Evolutionary conservation across 2,113 vertebrate species (phyloP).

Genomic region (Donacobius atricapilla): DNA sequence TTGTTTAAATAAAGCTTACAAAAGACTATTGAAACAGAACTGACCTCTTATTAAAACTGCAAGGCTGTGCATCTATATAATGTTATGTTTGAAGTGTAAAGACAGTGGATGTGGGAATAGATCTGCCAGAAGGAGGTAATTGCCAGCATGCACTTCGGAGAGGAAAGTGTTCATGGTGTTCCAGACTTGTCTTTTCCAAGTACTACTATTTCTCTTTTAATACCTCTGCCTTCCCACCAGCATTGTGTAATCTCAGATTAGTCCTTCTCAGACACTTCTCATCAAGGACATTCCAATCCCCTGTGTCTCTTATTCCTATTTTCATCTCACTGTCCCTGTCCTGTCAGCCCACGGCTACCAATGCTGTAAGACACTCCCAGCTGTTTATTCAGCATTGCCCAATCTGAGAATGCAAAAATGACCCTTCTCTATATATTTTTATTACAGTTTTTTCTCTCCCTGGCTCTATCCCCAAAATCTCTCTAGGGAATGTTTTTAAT

Average conservation of each 20-base stretch:
- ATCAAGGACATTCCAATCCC: not conserved
- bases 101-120: not conserved
- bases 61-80: not conserved
- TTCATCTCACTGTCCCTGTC: not conserved
- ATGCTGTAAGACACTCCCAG: not conserved
- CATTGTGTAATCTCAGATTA: not conserved
- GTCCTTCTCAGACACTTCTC: not conserved
- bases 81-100: not conserved
- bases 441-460: not conserved
- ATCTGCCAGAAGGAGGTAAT: not conserved
- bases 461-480: not conserved
- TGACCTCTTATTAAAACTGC: not conserved
- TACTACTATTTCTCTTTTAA: not conserved
- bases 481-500: not conserved
- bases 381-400: not conserved
- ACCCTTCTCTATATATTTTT: not conserved
- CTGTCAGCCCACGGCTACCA: not conserved
- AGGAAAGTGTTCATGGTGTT: not conserved
- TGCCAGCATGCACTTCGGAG: not conserved
- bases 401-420: not conserved
- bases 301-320: not conserved
- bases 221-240: not conserved
- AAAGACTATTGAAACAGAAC: not conserved
- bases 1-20: not conserved
- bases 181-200: not conserved